A percentile compares a stretch with the other conserved stretches of the same genome.
Evolutionary conservation across 2,888 invertebrate species (phyloP).

Genomic region (Stomorhina lunata): DNA sequence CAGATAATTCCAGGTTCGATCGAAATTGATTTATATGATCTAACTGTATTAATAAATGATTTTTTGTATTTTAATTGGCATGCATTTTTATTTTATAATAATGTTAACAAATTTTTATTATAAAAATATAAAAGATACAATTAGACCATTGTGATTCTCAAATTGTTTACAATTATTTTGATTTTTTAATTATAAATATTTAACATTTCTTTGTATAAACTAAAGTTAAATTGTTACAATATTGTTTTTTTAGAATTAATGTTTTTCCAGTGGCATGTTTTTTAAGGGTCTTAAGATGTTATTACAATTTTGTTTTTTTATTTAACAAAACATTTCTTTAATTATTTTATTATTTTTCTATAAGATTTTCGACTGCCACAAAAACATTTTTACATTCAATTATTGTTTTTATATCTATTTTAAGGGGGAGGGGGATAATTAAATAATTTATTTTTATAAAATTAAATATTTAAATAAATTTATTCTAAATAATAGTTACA

Average conservation of each 20-base stretch:
- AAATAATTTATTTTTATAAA: slow-evolving; percentile 33
- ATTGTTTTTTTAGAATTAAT: slow-evolving; percentile 17
- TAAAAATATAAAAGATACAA: slow-evolving; percentile 52
- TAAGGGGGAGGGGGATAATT: not conserved
- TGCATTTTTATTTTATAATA: slow-evolving; percentile 52
- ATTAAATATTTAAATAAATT: slow-evolving; percentile 40
- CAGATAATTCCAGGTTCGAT: no score
- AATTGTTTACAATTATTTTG: slow-evolving; percentile 38
- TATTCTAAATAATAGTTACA: slow-evolving; percentile 35
- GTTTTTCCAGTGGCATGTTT: slow-evolving; percentile 46
- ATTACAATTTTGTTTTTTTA: slow-evolving; percentile 27
- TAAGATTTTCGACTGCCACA: slow-evolving; percentile 41
- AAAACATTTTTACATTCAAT: slow-evolving; percentile 52
- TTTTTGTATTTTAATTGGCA: slow-evolving; percentile 39
- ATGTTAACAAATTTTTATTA: slow-evolving; percentile 53
- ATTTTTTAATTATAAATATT: slow-evolving; percentile 18
- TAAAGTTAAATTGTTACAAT: slow-evolving; percentile 36
- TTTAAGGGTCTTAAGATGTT: slow-evolving; percentile 24
- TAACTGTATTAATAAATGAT: not conserved
- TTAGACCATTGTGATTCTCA: slow-evolving; percentile 25
- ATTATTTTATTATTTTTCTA: slow-evolving; percentile 6
- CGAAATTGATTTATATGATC: not conserved
- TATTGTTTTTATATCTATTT: slow-evolving; percentile 33
- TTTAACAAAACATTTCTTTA: slow-evolving; percentile 23
- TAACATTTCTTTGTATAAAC: slow-evolving; percentile 22